phyloP scores from a whole-genome alignment of 2,113 vertebrate genomes.

The Pao palembangensis region DNA sequence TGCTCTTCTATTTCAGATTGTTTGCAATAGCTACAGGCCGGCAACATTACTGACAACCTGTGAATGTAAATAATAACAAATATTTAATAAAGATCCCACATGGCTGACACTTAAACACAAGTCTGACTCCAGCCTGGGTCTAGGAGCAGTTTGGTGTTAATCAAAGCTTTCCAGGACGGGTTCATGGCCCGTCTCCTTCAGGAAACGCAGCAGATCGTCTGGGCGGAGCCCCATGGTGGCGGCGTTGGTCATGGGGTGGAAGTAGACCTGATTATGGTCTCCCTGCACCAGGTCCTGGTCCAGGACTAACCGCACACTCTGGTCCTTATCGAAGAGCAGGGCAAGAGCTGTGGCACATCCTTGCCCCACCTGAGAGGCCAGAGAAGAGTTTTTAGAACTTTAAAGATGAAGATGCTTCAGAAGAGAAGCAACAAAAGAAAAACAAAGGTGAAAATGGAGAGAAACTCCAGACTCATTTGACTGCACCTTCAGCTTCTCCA shows the following conservation, averaged over 20 bases:
- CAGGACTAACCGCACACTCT: constrained; percentile 81
- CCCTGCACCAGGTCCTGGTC: constrained; percentile 82
- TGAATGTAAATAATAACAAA: background rate
- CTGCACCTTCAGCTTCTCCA: constrained; percentile 81
- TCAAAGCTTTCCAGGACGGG: constrained; percentile 76
- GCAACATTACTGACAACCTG: background rate
- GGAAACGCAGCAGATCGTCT: constrained; percentile 82
- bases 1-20: too few species aligned
- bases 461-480: too few species aligned
- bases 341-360: constrained; percentile 86
- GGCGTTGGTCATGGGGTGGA: constrained; percentile 91
- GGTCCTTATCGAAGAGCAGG: constrained; percentile 82
- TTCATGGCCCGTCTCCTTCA: constrained; percentile 85
- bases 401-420: too few species aligned
- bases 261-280: constrained; percentile 81
- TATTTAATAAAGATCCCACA: background rate
- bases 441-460: too few species aligned
- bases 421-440: too few species aligned
- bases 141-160: constrained; percentile 15
- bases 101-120: background rate
- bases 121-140: background rate
- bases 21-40: too few species aligned
- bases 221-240: constrained; percentile 87
- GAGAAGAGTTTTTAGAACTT: too few species aligned
- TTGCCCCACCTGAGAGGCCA: constrained; percentile 73